Evolutionary conservation across 1,140 invertebrate species (phyloP).

Genomic region (Philopotamus ludificatus): DNA sequence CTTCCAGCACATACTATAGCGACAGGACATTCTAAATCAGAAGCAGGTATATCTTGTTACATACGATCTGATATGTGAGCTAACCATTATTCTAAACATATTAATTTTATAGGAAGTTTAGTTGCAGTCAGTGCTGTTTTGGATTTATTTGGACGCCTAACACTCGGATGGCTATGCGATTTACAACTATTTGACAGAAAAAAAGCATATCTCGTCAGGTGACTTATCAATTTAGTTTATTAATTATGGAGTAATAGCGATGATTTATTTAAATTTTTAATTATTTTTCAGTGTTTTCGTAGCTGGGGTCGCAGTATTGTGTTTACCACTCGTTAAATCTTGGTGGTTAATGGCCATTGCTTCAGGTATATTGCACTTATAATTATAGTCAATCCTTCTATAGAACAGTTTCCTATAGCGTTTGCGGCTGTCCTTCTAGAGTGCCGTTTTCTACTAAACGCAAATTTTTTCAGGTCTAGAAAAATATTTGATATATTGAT

Average conservation of each 20-base stretch:
- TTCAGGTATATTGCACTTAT: conserved; percentile 45
- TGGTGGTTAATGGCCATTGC: conserved; percentile 61
- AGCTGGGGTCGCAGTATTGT: conserved; percentile 65
- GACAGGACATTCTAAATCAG: conserved; percentile 64
- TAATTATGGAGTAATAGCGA: not conserved
- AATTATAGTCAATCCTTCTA: too few species aligned
- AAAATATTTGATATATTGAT: too few species aligned
- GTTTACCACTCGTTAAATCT: conserved; percentile 64
- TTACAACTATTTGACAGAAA: conserved; percentile 67
- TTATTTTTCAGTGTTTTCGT: conserved; percentile 61
- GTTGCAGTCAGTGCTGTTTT: conserved; percentile 71
- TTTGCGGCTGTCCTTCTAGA: too few species aligned
- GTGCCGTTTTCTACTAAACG: too few species aligned
- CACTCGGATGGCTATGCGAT: conserved; percentile 70
- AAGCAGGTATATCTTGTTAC: conserved; percentile 52
- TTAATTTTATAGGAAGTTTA: conserved; percentile 57
- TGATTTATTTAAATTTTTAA: not conserved
- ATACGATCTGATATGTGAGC: not conserved
- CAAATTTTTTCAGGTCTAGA: too few species aligned
- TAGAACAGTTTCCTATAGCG: too few species aligned
- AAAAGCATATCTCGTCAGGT: conserved; percentile 72
- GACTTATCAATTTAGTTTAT: conserved; percentile 20
- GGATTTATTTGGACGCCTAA: conserved; percentile 67
- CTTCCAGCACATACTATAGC: conserved; percentile 70
- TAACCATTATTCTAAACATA: not conserved